Conservation (phyloP, 2,113 vertebrate genomes). For the Thryonomys swinderianus region DNA sequence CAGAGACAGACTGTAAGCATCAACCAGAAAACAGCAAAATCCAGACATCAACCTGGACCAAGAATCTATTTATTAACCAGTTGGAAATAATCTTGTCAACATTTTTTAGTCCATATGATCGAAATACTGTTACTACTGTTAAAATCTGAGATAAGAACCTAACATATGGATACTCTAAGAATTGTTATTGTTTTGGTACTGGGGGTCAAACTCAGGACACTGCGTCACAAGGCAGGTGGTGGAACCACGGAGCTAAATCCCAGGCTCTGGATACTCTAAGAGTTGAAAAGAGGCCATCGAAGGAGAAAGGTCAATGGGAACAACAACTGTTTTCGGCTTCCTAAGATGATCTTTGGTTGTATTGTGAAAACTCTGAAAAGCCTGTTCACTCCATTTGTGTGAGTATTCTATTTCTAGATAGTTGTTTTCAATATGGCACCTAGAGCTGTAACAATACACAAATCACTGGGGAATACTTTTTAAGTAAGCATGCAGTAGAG, state of each 20-base stretch:
- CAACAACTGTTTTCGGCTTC: neutral
- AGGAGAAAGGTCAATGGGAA: constrained; percentile 33
- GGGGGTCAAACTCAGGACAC: too few species aligned
- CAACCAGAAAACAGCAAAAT: neutral
- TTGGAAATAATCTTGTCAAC: neutral
- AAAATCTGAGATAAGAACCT: neutral
- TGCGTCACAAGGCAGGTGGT: too few species aligned
- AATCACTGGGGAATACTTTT: constrained; percentile 71
- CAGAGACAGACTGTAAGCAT: neutral
- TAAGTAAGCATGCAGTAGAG: neutral
- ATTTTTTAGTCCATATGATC: neutral
- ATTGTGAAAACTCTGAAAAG: constrained; percentile 37
- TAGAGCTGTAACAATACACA: constrained; percentile 13
- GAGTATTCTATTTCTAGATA: neutral
- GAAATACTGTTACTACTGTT: neutral
- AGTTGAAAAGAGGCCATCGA: neutral
- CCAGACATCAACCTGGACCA: neutral
- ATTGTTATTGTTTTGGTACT: too few species aligned
- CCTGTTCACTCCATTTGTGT: constrained; percentile 8
- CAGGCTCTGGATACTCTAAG: neutral
- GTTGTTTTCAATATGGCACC: neutral
- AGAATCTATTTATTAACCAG: neutral
- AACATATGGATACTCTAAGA: neutral
- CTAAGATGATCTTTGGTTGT: neutral
- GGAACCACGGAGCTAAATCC: too few species aligned